Base-by-base conservation (phyloP, 2,113 vertebrate species). In the Bos indicus region DNA sequence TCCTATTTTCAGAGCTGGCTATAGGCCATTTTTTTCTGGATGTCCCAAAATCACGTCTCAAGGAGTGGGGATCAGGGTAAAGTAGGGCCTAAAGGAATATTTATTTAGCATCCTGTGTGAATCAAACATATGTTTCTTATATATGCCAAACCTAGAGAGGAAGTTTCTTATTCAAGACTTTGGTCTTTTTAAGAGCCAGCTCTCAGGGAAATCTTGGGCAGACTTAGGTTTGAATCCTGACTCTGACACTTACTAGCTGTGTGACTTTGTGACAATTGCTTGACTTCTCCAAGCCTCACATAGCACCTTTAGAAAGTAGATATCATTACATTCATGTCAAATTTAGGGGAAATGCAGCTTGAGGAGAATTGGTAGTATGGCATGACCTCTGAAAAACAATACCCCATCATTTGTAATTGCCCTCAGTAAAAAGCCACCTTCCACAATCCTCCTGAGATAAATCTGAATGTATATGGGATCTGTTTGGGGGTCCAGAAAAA, bases 301-400 rank as follows among this genome's bases (percentile, higher is more conserved):
- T 89, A 82, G 89, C 28, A 87, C 21, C 52, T 64, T 96, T 95
- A 83, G 88, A 96, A 88, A 94, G 59, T n/a, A 91, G 54, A 51
- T 6, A 64, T 84, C 9, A 86, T 92, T 40, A 85, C 14, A 48
- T 83, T 51, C 3, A 46, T 87, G 51, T 92, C 33, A 82, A 88
- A 95, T 92, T 59, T 92, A 78, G 43, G 13, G 14, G 7, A 62
- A 93, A 82, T 86, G 78, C 33, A 90, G n/a, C 88, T 89, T 95
- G 40, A 96, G 85, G 13, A 64, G 30, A 96, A 94, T 59, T 94
- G 57, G 46, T 51, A 67, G 17, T 71, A 23, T 92, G 23, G 36
- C 51, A 11, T 96, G 21, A 17, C 46, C 83, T 80, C 54, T 84
- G 57, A 59, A 30, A 88, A 89, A 52, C 4, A 78, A 43, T 85